Evolutionary conservation across 2,888 invertebrate genomes (phyloP).

Genomic region (Brassicogethes aeneus): DNA sequence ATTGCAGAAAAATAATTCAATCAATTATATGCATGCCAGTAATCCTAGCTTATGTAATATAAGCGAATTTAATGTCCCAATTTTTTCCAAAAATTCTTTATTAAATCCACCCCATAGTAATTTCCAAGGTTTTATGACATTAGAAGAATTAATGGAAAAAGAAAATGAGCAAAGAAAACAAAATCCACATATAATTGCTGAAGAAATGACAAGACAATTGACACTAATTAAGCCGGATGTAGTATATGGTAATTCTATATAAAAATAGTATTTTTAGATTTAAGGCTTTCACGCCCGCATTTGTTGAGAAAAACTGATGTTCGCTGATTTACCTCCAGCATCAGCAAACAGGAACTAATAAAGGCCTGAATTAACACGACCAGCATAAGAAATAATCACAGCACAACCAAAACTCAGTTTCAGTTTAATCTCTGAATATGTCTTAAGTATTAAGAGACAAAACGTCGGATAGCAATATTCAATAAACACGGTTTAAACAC

Average conservation of each 20-base stretch:
- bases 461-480: no score
- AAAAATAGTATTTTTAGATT: background rate
- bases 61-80: slow-evolving; percentile 36
- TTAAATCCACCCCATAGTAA: slow-evolving; percentile 38
- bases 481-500: no score
- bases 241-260: slow-evolving; percentile 40
- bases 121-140: slow-evolving; percentile 59
- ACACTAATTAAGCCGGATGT: slow-evolving; percentile 46
- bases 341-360: no score
- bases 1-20: slow-evolving; percentile 39
- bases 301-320: slow-evolving; percentile 1
- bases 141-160: slow-evolving; percentile 72
- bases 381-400: no score
- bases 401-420: no score
- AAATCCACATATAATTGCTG: slow-evolving; percentile 32
- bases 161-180: slow-evolving; percentile 63
- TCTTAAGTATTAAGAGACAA: no score
- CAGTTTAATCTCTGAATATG: no score
- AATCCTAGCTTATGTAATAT: slow-evolving; percentile 62
- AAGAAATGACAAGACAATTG: slow-evolving; percentile 30
- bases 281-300: background rate
- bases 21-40: slow-evolving; percentile 60
- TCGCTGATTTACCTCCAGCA: no score
- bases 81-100: slow-evolving; percentile 21
- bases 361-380: no score